phyloP scores from a whole-genome alignment of 2,888 invertebrate species.

The Hymenopus coronatus region DNA sequence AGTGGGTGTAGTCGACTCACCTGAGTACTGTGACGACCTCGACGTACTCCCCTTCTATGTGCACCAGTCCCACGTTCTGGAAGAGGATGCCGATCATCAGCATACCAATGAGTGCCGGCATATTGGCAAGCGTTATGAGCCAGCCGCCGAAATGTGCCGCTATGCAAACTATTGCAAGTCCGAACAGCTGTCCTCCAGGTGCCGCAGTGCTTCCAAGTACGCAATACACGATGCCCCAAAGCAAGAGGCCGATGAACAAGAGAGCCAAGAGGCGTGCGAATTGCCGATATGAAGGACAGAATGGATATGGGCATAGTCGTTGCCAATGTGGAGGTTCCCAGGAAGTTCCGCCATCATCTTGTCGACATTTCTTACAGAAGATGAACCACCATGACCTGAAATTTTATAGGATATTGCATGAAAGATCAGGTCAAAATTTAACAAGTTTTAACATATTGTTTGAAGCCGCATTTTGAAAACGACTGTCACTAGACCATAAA shows the following conservation, averaged over 20 bases:
- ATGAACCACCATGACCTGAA: constrained; percentile 73
- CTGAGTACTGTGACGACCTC: constrained; percentile 68
- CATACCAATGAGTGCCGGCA: constrained; percentile 86
- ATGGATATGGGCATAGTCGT: constrained; percentile 76
- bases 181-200: constrained; percentile 80
- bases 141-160: constrained; percentile 81
- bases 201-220: constrained; percentile 72
- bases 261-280: constrained; percentile 74
- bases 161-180: constrained; percentile 70
- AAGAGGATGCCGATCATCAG: constrained; percentile 74
- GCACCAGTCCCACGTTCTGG: constrained; percentile 70
- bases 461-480: background rate
- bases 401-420: constrained; percentile 40
- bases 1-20: constrained; percentile 46
- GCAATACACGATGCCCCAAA: constrained; percentile 59
- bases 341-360: constrained; percentile 50
- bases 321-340: constrained; percentile 84
- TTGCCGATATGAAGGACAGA: constrained; percentile 81
- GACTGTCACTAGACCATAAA: no score
- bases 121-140: constrained; percentile 71
- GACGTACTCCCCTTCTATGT: constrained; percentile 65
- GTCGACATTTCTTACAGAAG: constrained; percentile 74
- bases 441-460: background rate
- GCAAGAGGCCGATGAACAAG: constrained; percentile 57
- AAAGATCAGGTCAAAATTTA: background rate